phyloP scores from a whole-genome alignment of 2,888 invertebrate genomes.

The Cactoblastis cactorum region DNA sequence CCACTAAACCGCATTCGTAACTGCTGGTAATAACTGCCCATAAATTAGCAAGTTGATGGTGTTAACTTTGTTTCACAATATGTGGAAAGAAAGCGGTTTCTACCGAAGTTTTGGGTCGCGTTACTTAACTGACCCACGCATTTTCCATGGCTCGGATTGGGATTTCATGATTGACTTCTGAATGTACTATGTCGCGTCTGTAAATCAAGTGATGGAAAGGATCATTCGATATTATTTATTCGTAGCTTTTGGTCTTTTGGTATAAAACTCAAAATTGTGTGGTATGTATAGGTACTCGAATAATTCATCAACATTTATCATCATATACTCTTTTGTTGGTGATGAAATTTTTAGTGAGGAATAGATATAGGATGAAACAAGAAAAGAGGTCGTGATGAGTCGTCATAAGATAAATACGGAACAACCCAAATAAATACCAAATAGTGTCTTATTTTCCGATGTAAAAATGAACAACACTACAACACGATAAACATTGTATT shows the following conservation, averaged over 20 bases:
- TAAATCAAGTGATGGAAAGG: neutral
- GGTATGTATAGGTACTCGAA: too few species aligned
- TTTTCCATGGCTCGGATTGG: neutral
- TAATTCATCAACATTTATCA: too few species aligned
- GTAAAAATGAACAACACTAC: too few species aligned
- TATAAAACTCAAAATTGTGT: neutral
- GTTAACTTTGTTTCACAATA: constrained; percentile 10
- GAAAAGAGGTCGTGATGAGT: too few species aligned
- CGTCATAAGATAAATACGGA: too few species aligned
- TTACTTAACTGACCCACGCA: constrained; percentile 1
- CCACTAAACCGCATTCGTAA: neutral
- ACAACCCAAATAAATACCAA: too few species aligned
- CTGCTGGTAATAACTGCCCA: neutral
- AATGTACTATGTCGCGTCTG: neutral
- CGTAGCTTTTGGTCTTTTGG: neutral
- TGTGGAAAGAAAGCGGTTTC: constrained; percentile 9
- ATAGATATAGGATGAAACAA: too few species aligned
- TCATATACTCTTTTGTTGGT: too few species aligned
- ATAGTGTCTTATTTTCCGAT: too few species aligned
- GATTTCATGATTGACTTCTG: constrained; percentile 3
- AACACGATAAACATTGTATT: too few species aligned
- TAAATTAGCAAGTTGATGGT: constrained; percentile 9
- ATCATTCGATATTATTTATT: neutral
- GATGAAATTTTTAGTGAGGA: too few species aligned
- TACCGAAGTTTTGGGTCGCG: neutral